These are phyloP conservation scores for Leptobrachium leishanense DNA, from an alignment of 2,113 vertebrate genomes.

Conservation along the genomic window DNA sequence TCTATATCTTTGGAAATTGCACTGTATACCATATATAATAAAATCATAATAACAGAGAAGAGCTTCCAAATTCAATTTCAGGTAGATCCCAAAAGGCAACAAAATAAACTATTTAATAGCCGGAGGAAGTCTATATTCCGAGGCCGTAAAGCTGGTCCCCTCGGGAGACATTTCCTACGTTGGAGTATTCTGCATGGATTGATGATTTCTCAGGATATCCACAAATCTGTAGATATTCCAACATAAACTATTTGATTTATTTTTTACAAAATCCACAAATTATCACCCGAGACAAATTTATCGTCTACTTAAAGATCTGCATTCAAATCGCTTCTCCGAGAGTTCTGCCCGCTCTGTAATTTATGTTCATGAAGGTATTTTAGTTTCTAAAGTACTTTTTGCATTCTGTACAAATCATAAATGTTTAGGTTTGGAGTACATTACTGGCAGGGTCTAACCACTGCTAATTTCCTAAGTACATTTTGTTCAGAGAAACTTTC, in stretches of 20 bases:
- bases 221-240: conserved; percentile 41
- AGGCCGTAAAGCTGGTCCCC: conserved; percentile 11
- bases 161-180: conserved; percentile 23
- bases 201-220: conserved; percentile 44
- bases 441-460: not conserved
- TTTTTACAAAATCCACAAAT: conserved; percentile 30
- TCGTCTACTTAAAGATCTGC: conserved; percentile 37
- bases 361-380: conserved; percentile 28
- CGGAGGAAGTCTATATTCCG: not conserved
- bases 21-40: conserved; percentile 19
- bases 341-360: not conserved
- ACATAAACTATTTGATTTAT: conserved; percentile 46
- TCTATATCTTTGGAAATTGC: not conserved
- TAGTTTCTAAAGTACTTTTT: conserved; percentile 21
- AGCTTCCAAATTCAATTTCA: conserved; percentile 22
- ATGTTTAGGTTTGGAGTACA: conserved; percentile 41
- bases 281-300: conserved; percentile 44
- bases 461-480: conserved; percentile 18
- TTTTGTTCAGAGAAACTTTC: conserved; percentile 13
- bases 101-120: conserved; percentile 41
- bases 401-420: conserved; percentile 43
- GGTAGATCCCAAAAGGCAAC: conserved; percentile 23
- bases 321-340: conserved; percentile 25
- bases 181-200: conserved; percentile 20
- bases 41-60: conserved; percentile 4